Percentiles rank a stretch among this genome's conserved stretches.
Evolutionary conservation across 2,888 invertebrate species (phyloP).

Genomic region (Zootermopsis nevadensis): DNA sequence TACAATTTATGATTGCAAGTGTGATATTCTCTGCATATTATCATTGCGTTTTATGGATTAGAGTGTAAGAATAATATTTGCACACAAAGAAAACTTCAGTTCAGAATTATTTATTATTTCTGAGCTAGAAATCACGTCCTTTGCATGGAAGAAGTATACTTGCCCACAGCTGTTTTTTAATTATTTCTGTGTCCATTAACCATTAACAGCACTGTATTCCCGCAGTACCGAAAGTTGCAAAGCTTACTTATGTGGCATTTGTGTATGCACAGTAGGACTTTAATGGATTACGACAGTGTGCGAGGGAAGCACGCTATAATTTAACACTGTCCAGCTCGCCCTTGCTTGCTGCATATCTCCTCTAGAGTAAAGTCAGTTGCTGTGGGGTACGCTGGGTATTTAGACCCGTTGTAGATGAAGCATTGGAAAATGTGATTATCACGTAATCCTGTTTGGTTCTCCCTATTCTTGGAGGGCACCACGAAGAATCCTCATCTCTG

Average conservation of each 20-base stretch:
- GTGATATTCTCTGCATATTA: too few species aligned
- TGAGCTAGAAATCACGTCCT: too few species aligned
- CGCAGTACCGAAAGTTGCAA: neutral
- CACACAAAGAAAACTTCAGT: too few species aligned
- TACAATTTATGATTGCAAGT: too few species aligned
- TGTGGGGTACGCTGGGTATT: neutral
- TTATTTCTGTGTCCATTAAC: too few species aligned
- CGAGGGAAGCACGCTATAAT: constrained; percentile 9
- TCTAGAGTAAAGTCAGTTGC: neutral
- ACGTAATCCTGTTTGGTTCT: neutral
- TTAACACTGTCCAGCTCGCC: constrained; percentile 29
- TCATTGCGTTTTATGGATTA: too few species aligned
- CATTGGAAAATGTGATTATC: neutral
- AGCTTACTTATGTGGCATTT: neutral
- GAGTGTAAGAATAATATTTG: too few species aligned
- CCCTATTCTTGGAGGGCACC: neutral
- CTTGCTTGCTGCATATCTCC: neutral
- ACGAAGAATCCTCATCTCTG: neutral
- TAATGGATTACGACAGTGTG: constrained; percentile 26
- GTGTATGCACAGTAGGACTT: neutral
- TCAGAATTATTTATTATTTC: too few species aligned
- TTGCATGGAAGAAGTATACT: too few species aligned
- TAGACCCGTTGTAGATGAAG: neutral
- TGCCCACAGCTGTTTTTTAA: too few species aligned
- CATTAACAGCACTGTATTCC: neutral